Conservation (phyloP, 2,797 vertebrate genomes). For the Gallinago stenura region DNA sequence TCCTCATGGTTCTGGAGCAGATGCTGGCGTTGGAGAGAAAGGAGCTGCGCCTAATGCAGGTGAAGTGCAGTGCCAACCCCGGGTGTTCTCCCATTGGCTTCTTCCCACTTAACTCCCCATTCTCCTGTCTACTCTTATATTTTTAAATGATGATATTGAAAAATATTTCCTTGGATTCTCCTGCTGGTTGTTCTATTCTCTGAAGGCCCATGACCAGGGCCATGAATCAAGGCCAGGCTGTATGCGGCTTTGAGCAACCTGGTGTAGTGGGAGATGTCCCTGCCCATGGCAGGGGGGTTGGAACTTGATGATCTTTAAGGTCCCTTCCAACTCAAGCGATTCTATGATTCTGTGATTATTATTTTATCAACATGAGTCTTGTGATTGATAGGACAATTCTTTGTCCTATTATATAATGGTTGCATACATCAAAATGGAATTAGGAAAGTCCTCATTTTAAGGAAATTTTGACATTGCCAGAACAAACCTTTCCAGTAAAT, state of each 20-base stretch:
- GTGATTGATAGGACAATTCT: neutral
- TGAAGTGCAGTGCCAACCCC: neutral
- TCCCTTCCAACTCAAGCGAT: too few relatives aligned
- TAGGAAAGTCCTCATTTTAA: neutral
- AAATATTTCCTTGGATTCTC: neutral
- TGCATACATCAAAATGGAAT: neutral
- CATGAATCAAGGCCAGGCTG: too few relatives aligned
- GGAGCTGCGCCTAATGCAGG: slow-evolving; percentile 60
- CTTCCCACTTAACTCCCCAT: neutral
- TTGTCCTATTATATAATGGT: neutral
- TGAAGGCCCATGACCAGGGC: neutral
- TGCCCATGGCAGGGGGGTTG: too few relatives aligned
- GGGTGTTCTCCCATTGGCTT: accelerated
- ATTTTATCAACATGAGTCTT: neutral
- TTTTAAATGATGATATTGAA: neutral
- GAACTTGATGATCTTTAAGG: too few relatives aligned
- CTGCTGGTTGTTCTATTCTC: neutral
- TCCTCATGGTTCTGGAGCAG: slow-evolving; percentile 78
- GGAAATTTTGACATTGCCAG: neutral
- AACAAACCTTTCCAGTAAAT: neutral
- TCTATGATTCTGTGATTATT: neutral
- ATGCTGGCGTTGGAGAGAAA: slow-evolving; percentile 80
- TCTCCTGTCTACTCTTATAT: neutral
- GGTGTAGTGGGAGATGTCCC: too few relatives aligned
- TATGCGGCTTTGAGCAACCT: too few relatives aligned